Evolutionary conservation across 2,113 vertebrate genomes (phyloP), one percentile per base, ranked within the genome.

Genomic region (Phocoena sinus): DNA sequence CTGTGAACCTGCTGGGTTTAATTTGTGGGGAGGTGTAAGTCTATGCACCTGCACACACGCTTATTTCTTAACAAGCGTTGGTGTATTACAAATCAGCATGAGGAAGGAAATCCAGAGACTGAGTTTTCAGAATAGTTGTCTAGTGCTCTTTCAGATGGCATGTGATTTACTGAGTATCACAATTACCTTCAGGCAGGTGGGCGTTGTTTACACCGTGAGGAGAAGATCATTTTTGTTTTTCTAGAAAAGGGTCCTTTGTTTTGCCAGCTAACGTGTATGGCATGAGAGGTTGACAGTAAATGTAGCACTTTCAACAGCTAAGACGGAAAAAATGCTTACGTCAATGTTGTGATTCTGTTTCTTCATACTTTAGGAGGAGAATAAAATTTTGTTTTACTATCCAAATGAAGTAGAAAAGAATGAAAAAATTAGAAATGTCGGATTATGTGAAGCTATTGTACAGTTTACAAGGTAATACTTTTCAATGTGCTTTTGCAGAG

Each of bases 301-400:
- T 71, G 56, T 73, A 25, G 44, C 15, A 15, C 71, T 89, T 77
- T 91, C 11, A 12, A 28, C 25, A 67, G 36, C 70, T 38, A 36
- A 93, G 58, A 28, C 50, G 21, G 33, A n/a, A 21, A 17, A 79
- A 74, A 83, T 86, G 53, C 47, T 58, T 73, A 15, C 26, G 6
- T 89, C 88, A 60, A 31, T 63, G 31, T 38, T 73, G 41, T 96
- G 84, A 25, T 82, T 97, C 85, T 96, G 50, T 89, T 97, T 98
- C 1, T 97, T 95, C 14, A 4, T 80, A 81, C 94, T 97, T 88
- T 87, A 99, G 99, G 99, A 99, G 97, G 99, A 99, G 99, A 99
- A 99, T 98, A 99, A 99, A 98, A 99, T 99, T 98, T 99, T 99
- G 90, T 99, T 99, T 98, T 99, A 99, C 98, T 99, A 99, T 95